Conservation (phyloP, 2,113 vertebrate genomes). For the Oophaga pumilio region DNA sequence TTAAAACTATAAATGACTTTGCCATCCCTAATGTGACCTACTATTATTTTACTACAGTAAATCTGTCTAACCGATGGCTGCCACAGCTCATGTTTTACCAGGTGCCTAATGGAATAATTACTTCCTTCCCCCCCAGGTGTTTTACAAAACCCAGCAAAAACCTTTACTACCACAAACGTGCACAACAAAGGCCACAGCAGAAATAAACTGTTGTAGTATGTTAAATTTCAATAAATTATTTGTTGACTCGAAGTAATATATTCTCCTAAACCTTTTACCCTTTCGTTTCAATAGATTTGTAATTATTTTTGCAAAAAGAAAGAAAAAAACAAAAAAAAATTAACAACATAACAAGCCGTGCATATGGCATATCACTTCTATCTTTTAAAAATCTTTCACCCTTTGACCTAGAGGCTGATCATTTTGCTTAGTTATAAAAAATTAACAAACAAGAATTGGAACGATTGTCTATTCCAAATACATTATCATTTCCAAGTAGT, state of each 20-base stretch:
- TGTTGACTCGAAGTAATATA: neutral
- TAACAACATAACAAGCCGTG: too few relatives aligned
- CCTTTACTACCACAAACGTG: neutral
- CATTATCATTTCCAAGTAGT: too few relatives aligned
- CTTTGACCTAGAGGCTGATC: neutral
- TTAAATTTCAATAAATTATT: neutral
- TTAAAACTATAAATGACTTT: neutral
- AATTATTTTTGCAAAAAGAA: neutral
- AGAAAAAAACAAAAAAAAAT: neutral
- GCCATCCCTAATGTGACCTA: neutral
- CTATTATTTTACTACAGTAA: slow-evolving; percentile 1
- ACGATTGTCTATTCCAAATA: neutral
- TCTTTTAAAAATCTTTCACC: neutral
- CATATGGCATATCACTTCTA: too few relatives aligned
- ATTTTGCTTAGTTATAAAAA: neutral
- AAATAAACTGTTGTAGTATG: neutral
- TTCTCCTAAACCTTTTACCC: neutral
- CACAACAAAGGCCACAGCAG: neutral
- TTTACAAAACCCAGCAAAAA: neutral
- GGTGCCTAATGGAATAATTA: slow-evolving; percentile 26
- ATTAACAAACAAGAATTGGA: neutral
- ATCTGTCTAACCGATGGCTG: slow-evolving; percentile 19
- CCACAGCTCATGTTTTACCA: slow-evolving; percentile 26
- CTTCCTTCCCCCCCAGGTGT: slow-evolving; percentile 42
- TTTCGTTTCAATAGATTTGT: neutral